Conservation (phyloP, 2,797 vertebrate species). For the Micromesistius poutassou region DNA sequence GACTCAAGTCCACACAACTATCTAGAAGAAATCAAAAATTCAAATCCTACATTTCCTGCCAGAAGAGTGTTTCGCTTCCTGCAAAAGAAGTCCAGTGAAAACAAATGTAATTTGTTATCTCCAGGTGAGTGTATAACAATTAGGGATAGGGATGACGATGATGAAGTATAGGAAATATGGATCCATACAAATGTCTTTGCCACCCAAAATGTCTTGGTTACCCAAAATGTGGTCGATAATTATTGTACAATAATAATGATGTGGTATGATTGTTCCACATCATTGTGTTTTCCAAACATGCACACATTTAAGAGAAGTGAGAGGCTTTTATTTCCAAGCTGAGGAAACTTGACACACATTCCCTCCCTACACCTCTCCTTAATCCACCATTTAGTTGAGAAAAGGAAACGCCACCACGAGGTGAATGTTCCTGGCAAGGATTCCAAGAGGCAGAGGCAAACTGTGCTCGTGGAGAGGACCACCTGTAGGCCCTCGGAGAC, state of each 20-base stretch:
- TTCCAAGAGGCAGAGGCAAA: slow-evolving; percentile 41
- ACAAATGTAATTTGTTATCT: slow-evolving; percentile 31
- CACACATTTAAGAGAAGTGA: not conserved
- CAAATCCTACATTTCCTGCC: slow-evolving; percentile 80
- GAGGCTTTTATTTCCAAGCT: not conserved
- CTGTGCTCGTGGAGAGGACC: not conserved
- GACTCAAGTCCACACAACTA: slow-evolving; percentile 41
- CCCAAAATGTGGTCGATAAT: not conserved
- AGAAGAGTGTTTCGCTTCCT: slow-evolving; percentile 71
- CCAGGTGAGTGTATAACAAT: slow-evolving; percentile 66
- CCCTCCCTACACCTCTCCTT: not conserved
- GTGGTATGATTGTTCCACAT: no score
- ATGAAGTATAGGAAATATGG: not conserved
- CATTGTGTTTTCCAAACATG: not conserved
- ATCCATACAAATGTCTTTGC: not conserved
- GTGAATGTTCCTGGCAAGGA: slow-evolving; percentile 19
- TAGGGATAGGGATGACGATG: no score
- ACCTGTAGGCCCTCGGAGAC: not conserved
- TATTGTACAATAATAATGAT: not conserved
- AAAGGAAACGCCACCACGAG: slow-evolving; percentile 44
- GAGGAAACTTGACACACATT: not conserved
- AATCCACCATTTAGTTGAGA: slow-evolving; percentile 24
- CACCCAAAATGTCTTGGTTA: not conserved
- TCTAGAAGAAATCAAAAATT: slow-evolving; percentile 74
- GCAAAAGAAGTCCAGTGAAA: slow-evolving; percentile 65